Evolutionary conservation across 1,140 invertebrate genomes (phyloP).

Genomic region (Coptotermes formosanus): DNA sequence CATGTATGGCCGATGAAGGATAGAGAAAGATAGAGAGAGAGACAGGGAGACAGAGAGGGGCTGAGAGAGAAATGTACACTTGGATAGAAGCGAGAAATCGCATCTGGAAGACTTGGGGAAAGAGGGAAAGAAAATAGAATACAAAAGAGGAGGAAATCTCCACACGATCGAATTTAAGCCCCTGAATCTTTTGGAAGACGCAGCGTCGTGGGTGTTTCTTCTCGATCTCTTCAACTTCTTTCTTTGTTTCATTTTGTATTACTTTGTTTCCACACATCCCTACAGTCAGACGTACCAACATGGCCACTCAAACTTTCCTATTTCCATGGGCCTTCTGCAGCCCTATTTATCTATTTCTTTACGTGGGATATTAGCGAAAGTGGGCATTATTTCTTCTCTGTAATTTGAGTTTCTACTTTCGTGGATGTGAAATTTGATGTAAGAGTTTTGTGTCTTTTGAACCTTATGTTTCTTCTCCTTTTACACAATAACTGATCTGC

Average conservation of each 20-base stretch:
- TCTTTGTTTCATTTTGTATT: background rate
- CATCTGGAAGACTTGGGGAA: background rate
- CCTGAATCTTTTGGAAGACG: background rate
- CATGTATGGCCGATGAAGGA: constrained; percentile 20
- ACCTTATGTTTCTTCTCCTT: no score
- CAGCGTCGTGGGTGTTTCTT: background rate
- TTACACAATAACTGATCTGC: no score
- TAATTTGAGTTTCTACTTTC: no score
- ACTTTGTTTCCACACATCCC: background rate
- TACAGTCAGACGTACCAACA: background rate
- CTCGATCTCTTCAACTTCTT: background rate
- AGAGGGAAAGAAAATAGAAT: background rate
- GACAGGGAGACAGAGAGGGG: background rate
- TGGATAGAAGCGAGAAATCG: background rate
- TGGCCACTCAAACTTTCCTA: no score
- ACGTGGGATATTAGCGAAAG: no score
- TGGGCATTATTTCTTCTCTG: no score
- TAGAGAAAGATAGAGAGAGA: background rate
- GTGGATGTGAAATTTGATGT: no score
- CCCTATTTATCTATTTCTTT: no score
- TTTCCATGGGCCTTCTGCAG: no score
- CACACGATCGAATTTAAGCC: background rate
- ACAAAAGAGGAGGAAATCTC: background rate
- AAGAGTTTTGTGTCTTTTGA: no score
- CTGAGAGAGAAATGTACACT: background rate